Base-by-base conservation (phyloP, 1,140 invertebrate genomes). In the Palaemon carinicauda region DNA sequence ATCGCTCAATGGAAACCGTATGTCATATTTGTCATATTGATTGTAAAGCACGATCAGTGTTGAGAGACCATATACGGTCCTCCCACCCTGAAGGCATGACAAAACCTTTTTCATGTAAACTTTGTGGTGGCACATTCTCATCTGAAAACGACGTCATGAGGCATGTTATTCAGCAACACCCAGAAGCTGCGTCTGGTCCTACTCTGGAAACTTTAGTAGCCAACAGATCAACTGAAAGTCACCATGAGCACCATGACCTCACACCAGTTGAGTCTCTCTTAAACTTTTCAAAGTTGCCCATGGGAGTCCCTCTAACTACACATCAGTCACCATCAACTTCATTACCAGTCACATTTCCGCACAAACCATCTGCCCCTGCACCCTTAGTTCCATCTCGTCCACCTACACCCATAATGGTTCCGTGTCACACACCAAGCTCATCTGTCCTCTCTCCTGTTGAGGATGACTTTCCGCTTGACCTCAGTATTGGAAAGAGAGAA, bases 31-130 rank as follows among this genome's bases (percentile, higher is more conserved):
- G 87, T 82, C 83, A 90, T 75, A 82, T 87, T 53, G 82, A 84
- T 74, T 88, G 87, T 82, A 88, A 89, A 71, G 77, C 87, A 73
- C 78, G 85, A 15, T 87, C 87, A 14, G 82, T 89, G 29, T 82
- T 90, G 51, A 84, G 88, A 21, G 89, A 90, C 53, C 90, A 90
- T 71, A 89, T 90, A 78, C 87, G 87, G n/a, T 89, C 88, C 19
- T 89, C 88, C 19, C 89, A 90, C 81, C 84, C 85, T 2, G 85
- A 89, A 52, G 89, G 87, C n/a, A 71, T 89, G 10, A 87, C 83
- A 19, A 89, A 89, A 56, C 89, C 89, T n/a, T 89, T 77, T 41
- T 88, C 87, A 12, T 89, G 89, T 56, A 79, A 82, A 53, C 33
- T 89, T 31, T 89, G 89, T 53, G 86, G 84, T 19, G 78, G 80